phyloP scores from a whole-genome alignment of 2,113 vertebrate genomes.

The Nothoprocta pentlandii region DNA sequence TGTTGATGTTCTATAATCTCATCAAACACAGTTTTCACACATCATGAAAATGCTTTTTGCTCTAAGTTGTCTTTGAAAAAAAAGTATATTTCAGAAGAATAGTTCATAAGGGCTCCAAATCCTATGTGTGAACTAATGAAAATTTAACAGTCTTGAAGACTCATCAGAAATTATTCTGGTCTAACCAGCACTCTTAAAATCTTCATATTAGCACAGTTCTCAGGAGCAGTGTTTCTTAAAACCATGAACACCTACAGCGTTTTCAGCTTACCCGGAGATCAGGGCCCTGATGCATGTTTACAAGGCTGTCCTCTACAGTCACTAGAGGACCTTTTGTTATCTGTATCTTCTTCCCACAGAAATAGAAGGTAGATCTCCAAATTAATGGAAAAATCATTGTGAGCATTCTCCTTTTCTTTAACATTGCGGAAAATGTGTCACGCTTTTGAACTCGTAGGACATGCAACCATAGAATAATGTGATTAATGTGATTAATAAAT shows the following conservation, averaged over 20 bases:
- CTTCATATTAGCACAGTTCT: neutral
- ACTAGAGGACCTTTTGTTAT: neutral
- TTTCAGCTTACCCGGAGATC: neutral
- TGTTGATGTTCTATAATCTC: neutral
- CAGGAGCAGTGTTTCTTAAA: neutral
- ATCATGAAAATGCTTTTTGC: neutral
- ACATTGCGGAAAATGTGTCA: neutral
- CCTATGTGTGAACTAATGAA: neutral
- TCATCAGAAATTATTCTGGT: neutral
- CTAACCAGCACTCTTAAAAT: neutral
- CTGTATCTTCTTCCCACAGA: neutral
- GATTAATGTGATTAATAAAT: neutral
- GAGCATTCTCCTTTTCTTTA: neutral
- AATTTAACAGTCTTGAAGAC: neutral
- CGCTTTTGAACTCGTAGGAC: neutral
- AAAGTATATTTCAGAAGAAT: neutral
- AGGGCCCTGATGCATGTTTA: neutral
- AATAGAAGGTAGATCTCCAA: neutral
- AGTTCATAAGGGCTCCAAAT: neutral
- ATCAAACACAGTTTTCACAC: neutral
- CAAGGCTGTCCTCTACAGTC: neutral
- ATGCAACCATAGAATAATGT: neutral
- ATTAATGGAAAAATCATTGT: neutral
- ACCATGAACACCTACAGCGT: neutral
- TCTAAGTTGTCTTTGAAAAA: neutral